These are phyloP conservation scores for Lipophrys pholis DNA, from an alignment of 2,113 vertebrate genomes.

Conservation along the genomic window DNA sequence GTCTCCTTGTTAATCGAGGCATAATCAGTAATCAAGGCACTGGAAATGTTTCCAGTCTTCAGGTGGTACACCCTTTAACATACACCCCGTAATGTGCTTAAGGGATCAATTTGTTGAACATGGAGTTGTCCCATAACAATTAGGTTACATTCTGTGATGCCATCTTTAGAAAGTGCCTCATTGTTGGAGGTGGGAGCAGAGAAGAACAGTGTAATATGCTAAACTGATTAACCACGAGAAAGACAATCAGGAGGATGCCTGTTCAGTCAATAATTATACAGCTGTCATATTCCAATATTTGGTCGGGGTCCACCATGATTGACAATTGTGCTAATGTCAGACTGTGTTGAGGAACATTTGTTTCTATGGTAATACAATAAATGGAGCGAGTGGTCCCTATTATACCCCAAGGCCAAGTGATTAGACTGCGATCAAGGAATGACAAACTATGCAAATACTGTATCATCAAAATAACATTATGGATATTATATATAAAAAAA, in stretches of 20 bases:
- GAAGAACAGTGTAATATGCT: not conserved
- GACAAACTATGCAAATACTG: too few species aligned
- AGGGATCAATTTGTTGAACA: constrained; percentile 54
- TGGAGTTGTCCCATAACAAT: constrained; percentile 17
- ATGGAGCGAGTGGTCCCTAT: constrained; percentile 2
- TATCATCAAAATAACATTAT: too few species aligned
- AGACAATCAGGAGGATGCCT: not conserved
- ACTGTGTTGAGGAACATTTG: constrained; percentile 10
- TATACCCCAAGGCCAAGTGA: not conserved
- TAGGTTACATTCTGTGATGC: constrained; percentile 11
- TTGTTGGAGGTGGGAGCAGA: not conserved
- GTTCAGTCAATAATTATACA: not conserved
- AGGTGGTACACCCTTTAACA: constrained; percentile 41
- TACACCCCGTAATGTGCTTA: constrained; percentile 34
- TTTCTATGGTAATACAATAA: constrained; percentile 45
- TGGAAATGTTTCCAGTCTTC: constrained; percentile 56
- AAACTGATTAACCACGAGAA: not conserved
- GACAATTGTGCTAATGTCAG: constrained; percentile 19
- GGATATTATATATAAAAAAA: too few species aligned
- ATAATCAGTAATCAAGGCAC: constrained; percentile 75
- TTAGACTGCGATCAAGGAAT: not conserved
- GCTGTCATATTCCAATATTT: not conserved
- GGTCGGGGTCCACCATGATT: constrained; percentile 1
- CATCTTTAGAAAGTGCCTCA: not conserved
- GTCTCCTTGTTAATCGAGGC: constrained; percentile 63